Evolutionary conservation across 30 jellyfish, hydroid and myxozoan species (phyloP), one percentile per base, ranked within the genome.

Genomic region (Pseudorhiza aurosa): DNA sequence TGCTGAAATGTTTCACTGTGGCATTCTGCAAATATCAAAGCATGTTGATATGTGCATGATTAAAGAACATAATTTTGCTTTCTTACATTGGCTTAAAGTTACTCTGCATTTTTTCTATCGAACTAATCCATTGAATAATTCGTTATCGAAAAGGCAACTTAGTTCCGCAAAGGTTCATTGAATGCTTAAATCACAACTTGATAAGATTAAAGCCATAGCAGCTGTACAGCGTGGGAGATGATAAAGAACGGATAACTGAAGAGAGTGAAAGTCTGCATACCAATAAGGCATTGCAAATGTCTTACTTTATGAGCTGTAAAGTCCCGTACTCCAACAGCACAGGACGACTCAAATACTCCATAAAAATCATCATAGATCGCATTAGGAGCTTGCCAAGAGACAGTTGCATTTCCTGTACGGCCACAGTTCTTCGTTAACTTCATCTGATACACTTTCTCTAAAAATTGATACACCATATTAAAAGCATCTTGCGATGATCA

Each of bases 311-410:
- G 29, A 4, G 22, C 2, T 2, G 7, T 49, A 49, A 49, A 15
- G n/a, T 49, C 63, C 22, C 22, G n/a, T 4, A 49, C 22, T 2
- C 22, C 10, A 4, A 15, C 4, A 4, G 63, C n/a, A 36, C 77
- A 64, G 36, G 77, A 31, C 4, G 77, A 64, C 15, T 31, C 26
- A 0, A 64, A 14, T 14, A 31, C 77, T 2, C 35, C 58, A 33
- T 9, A 18, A 3, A 64, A 31, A 15, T 33, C 35, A 5, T 64
- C 77, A 10, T 30, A 5, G 53, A 9, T 42, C 18, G 40, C 28
- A 31, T 19, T 21, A 8, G 77, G 77, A 5, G 33, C 19, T 9
- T 33, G 33, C 77, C 77, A 64, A 19, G 39, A n/a, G n/a, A 64
- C 6, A 17, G n/a, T 33, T 33, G 77, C 49, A 8, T 15, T 35